phyloP scores from a whole-genome alignment of 2,797 vertebrate species.

The Esox masquinongy region DNA sequence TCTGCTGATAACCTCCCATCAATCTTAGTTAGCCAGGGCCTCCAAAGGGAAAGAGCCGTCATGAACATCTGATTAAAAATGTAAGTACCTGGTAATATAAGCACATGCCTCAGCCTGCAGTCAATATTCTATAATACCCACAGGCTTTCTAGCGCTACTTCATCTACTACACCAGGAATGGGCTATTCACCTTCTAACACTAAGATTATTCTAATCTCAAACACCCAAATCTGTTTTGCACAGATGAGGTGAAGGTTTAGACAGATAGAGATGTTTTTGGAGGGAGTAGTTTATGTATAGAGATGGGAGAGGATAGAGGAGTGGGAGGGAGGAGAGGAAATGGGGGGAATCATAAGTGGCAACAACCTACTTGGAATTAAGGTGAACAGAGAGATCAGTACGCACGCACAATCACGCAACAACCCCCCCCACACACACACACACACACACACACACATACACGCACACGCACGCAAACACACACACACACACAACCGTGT shows the following conservation, averaged over 20 bases:
- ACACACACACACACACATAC: not conserved
- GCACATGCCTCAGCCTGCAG: conserved; percentile 55
- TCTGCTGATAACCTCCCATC: conserved; percentile 70
- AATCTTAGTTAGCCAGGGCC: conserved; percentile 66
- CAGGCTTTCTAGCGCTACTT: conserved; percentile 30
- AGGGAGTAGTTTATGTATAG: conserved; percentile 3
- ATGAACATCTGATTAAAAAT: conserved; percentile 74
- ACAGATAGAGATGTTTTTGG: conserved; percentile 11
- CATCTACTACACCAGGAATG: conserved; percentile 53
- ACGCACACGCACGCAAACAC: not conserved
- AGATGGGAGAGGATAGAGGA: conserved; percentile 3
- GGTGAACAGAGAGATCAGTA: too few relatives aligned
- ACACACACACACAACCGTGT: not conserved
- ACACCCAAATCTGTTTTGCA: conserved; percentile 10
- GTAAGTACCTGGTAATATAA: conserved; percentile 70
- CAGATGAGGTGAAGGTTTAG: conserved; percentile 28
- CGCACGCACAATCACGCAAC: too few relatives aligned
- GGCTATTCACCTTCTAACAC: conserved; percentile 40
- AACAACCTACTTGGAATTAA: too few relatives aligned
- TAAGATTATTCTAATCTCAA: conserved; percentile 28
- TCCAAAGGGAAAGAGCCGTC: conserved; percentile 63
- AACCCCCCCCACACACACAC: not conserved
- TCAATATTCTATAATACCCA: conserved; percentile 43
- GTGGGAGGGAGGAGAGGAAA: too few relatives aligned
- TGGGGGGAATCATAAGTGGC: too few relatives aligned